phyloP scores from a whole-genome alignment of 2,888 invertebrate species.

The Plutella xylostella region DNA sequence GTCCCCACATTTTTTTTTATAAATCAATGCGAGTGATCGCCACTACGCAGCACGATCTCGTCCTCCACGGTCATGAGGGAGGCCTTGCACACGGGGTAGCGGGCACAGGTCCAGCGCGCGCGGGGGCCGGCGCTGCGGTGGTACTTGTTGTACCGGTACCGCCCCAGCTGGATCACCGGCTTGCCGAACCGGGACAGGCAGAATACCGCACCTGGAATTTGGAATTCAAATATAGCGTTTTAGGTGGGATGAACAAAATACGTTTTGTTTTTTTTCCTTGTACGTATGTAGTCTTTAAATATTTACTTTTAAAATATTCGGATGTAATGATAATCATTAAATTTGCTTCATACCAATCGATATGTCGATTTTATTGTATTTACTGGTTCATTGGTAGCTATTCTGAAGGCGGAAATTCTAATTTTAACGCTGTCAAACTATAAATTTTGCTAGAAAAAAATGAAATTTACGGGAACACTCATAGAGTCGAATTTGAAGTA shows the following conservation, averaged over 20 bases:
- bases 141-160: constrained; percentile 19
- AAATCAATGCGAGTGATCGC: constrained; percentile 5
- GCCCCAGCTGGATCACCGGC: constrained; percentile 22
- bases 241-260: not conserved
- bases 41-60: constrained; percentile 16
- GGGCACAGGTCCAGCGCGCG: not conserved
- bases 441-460: too few species aligned
- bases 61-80: constrained; percentile 23
- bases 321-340: too few species aligned
- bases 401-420: too few species aligned
- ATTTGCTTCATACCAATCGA: too few species aligned
- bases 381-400: too few species aligned
- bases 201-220: not conserved
- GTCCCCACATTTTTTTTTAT: too few species aligned
- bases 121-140: not conserved
- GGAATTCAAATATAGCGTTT: not conserved
- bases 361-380: too few species aligned
- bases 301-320: too few species aligned
- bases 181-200: constrained; percentile 3
- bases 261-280: not conserved
- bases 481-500: too few species aligned
- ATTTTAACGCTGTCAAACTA: too few species aligned
- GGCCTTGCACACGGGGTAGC: constrained; percentile 21
- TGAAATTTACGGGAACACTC: too few species aligned
- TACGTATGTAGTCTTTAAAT: not conserved